A percentile compares a stretch with the other conserved stretches of the same genome.
phyloP scores from a whole-genome alignment of 2,113 vertebrate species.

The Emydura subglobosa region DNA sequence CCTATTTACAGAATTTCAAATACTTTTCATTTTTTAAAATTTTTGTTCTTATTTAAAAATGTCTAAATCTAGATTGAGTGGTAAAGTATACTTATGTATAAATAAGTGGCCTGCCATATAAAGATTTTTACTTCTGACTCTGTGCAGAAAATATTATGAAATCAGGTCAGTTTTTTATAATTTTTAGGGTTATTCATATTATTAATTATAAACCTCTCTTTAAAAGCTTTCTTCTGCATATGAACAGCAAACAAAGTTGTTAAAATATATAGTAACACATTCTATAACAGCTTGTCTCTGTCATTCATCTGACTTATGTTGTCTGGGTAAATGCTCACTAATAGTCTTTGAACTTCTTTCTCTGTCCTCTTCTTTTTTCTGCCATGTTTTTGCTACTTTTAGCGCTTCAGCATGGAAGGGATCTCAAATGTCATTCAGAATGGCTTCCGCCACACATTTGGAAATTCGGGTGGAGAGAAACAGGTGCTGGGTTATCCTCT shows the following conservation, averaged over 20 bases:
- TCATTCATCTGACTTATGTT: slow-evolving; percentile 33
- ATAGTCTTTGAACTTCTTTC: slow-evolving; percentile 80
- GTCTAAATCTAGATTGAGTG: fast-evolving
- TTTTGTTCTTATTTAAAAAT: background rate
- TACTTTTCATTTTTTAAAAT: background rate
- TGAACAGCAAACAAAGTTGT: slow-evolving; percentile 34
- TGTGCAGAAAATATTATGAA: background rate
- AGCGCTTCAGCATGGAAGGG: slow-evolving; percentile 99
- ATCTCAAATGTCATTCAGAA: slow-evolving; percentile 98
- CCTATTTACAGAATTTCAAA: background rate
- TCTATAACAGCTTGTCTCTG: slow-evolving; percentile 68
- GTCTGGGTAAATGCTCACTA: slow-evolving; percentile 67
- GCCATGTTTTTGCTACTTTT: slow-evolving; percentile 72
- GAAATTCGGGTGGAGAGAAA: slow-evolving; percentile 94
- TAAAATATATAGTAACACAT: slow-evolving; percentile 52
- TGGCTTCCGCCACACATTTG: slow-evolving; percentile 97
- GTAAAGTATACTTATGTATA: background rate
- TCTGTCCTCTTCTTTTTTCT: slow-evolving; percentile 76
- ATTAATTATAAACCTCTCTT: background rate
- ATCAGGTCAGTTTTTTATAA: background rate
- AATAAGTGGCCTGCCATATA: background rate
- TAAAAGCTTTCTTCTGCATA: background rate
- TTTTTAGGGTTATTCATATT: background rate
- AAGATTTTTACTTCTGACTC: background rate
- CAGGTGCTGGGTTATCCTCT: slow-evolving; percentile 88